Evolutionary conservation across 1,140 invertebrate genomes (phyloP), one percentile per base, ranked within the genome.

Genomic region (Drosophila tani): DNA sequence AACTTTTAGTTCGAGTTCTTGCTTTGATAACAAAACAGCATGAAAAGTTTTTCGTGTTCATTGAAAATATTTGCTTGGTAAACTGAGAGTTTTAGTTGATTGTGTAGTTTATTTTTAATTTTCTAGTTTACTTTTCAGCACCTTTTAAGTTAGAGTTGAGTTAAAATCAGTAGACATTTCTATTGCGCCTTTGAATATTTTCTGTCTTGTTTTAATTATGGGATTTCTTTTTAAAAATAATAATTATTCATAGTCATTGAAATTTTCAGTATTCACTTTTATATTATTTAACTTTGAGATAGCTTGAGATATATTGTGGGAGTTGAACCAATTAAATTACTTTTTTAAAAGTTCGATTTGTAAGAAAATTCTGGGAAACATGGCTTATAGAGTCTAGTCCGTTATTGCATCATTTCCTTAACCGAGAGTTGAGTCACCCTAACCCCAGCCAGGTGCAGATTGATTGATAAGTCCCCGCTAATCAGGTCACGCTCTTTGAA

Each of bases 401-500:
- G 4, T n/a, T 40, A n/a, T 55, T 38, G 32, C 53, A 55, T 55
- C 19, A 40, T 40, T 5, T 12, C 51, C 9, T 12, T 12, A 35
- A 11, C 32, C 32, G 2, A 3, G 9, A 38, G 14, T 32, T 21
- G 55, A 45, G 56, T 29, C 63, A 65, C 57, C 45, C 45, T 65
- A 66, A 8, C 63, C 46, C 21, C 15, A 40, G 19, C 53, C 46
- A 17, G 35, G 38, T 38, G 15, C 12, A 68, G 55, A 73, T 73
- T 74, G 78, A 85, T 79, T 82, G 75, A 83, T 85, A 81, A 95
- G 91, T 94, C 94, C 75, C 47, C 63, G 50, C 63, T 57, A 73
- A 69, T 70, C 70, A 92, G 91, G 86, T 92, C 59, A 76, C 96
- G 70, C 76, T 97, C 32, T 96, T 98, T 85, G 98, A 99, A 94